phyloP scores from a whole-genome alignment of 1,140 invertebrate genomes.

The Drosophila subobscura region DNA sequence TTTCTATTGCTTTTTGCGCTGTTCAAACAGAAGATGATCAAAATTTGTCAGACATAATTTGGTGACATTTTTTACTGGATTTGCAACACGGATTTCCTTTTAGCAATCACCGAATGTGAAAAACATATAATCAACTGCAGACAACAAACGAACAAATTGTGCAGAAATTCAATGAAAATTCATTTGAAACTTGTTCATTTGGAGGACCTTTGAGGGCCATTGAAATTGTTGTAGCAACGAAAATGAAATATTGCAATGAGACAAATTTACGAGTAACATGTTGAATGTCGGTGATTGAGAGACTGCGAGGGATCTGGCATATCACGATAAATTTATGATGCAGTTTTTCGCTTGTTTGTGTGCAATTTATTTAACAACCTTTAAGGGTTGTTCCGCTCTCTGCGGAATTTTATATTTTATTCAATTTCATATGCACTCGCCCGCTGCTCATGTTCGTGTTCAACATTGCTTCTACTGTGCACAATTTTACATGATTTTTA shows the following conservation, averaged over 20 bases:
- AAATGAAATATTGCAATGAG: too few relatives aligned
- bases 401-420: too few relatives aligned
- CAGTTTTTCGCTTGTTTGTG: too few relatives aligned
- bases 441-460: neutral
- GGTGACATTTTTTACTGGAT: neutral
- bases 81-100: neutral
- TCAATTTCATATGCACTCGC: too few relatives aligned
- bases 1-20: neutral
- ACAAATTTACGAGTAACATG: too few relatives aligned
- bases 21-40: too few relatives aligned
- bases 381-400: too few relatives aligned
- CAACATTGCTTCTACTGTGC: neutral
- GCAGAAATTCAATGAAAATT: slow-evolving; percentile 19
- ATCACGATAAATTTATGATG: too few relatives aligned
- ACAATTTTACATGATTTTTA: neutral
- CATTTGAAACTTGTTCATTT: slow-evolving; percentile 4
- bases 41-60: neutral
- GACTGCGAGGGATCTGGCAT: too few relatives aligned
- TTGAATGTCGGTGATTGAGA: too few relatives aligned
- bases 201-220: slow-evolving; percentile 1
- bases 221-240: neutral
- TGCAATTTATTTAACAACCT: too few relatives aligned
- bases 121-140: too few relatives aligned
- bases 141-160: slow-evolving; percentile 11
- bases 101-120: neutral